A percentile compares a stretch with the other conserved stretches of the same genome.
Conservation (phyloP, 2,888 invertebrate genomes). For the Drosophila neotestacea region DNA sequence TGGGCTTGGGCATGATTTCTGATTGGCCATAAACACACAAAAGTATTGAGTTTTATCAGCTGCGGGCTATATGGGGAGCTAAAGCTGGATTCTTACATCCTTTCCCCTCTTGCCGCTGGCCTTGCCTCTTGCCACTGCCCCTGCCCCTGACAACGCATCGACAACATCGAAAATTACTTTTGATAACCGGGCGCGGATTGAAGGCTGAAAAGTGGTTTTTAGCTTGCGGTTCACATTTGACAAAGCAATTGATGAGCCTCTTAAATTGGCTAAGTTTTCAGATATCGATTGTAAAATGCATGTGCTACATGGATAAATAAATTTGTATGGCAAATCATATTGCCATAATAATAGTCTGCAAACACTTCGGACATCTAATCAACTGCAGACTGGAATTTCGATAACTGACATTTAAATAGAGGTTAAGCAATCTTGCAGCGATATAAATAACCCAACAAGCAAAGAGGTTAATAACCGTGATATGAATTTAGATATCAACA, state of each 20-base stretch:
- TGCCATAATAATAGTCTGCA: conserved; percentile 51
- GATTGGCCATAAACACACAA: conserved; percentile 79
- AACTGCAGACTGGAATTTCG: conserved; percentile 25
- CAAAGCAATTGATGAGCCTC: conserved; percentile 77
- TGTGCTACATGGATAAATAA: conserved; percentile 37
- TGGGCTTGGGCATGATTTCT: conserved; percentile 79
- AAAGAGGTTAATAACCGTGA: conserved; percentile 16
- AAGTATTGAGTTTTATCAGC: conserved; percentile 81
- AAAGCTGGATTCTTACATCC: neutral
- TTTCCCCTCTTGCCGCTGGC: neutral
- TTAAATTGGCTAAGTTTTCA: conserved; percentile 52
- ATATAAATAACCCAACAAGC: conserved; percentile 7
- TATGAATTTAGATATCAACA: conserved; percentile 12
- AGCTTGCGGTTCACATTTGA: conserved; percentile 71
- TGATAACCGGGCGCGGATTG: conserved; percentile 73
- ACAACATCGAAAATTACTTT: conserved; percentile 67
- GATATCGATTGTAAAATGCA: conserved; percentile 35
- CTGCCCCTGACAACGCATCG: neutral
- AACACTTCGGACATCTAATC: conserved; percentile 46
- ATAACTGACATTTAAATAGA: conserved; percentile 33
- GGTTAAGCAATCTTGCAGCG: conserved; percentile 1
- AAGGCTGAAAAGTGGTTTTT: conserved; percentile 75
- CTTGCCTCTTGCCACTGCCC: neutral
- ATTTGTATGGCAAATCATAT: conserved; percentile 47
- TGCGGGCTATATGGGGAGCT: conserved; percentile 73